These are phyloP conservation scores for Brachyhypopomus occidentalis DNA, from an alignment of 2,113 vertebrate species.

Conservation along the genomic window DNA sequence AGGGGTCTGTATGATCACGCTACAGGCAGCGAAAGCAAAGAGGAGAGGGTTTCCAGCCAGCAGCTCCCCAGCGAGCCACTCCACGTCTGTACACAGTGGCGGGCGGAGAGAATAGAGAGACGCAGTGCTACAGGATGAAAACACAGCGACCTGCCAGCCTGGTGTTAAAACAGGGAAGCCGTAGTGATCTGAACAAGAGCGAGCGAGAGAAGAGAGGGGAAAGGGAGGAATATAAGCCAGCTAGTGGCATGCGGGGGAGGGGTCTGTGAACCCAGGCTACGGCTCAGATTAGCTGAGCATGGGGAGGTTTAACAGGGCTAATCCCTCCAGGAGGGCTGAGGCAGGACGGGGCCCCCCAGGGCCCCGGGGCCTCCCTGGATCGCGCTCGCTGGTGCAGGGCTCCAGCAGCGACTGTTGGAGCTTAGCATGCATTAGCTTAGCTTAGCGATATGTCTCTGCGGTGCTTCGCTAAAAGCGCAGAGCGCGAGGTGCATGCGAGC, in stretches of 20 bases:
- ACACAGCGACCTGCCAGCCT: too few species aligned
- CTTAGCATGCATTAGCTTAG: not conserved
- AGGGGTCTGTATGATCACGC: too few species aligned
- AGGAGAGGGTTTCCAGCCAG: not conserved
- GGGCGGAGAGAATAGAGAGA: too few species aligned
- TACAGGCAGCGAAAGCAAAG: not conserved
- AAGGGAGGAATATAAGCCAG: conserved; percentile 16
- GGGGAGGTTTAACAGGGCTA: conserved; percentile 48
- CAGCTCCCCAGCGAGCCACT: too few species aligned
- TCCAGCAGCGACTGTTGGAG: not conserved
- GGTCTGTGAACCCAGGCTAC: conserved; percentile 36
- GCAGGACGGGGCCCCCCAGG: conserved; percentile 1
- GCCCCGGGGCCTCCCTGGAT: conserved; percentile 9
- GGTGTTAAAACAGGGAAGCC: not conserved
- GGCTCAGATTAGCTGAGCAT: conserved; percentile 42
- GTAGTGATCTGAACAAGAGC: not conserved
- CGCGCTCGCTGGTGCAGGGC: not conserved
- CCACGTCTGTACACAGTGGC: too few species aligned
- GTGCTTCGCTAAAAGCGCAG: too few species aligned
- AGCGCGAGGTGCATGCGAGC: too few species aligned
- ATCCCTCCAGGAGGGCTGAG: conserved; percentile 45
- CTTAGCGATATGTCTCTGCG: not conserved
- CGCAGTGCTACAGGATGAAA: too few species aligned
- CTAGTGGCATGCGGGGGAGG: conserved; percentile 7
- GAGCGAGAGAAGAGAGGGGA: not conserved